Percentiles rank a stretch among this genome's conserved stretches.
phyloP scores from a whole-genome alignment of 2,888 invertebrate species.

The Pristionchus mayeri region DNA sequence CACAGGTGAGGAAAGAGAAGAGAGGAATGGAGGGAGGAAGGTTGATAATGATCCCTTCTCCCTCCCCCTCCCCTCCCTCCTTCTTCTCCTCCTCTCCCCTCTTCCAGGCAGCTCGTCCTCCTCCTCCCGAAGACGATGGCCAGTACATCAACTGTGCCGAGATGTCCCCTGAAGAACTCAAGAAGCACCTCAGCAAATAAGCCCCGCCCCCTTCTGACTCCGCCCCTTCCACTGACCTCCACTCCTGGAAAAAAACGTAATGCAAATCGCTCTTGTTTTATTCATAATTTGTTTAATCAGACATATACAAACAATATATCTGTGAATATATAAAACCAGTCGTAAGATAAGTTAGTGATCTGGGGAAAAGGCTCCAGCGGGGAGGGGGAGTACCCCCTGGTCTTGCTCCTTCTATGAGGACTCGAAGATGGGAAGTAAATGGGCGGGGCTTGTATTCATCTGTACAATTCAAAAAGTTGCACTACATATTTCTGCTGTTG shows the following conservation, averaged over 20 bases:
- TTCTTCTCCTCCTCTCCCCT: neutral
- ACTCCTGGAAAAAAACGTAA: constrained; percentile 8
- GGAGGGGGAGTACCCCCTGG: too few species aligned
- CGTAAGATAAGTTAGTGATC: too few species aligned
- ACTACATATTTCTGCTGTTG: too few species aligned
- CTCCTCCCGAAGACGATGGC: constrained; percentile 28
- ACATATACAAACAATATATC: too few species aligned
- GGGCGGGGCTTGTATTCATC: too few species aligned
- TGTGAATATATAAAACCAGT: too few species aligned
- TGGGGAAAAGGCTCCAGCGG: too few species aligned
- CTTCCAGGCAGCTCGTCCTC: neutral
- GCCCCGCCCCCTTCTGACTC: neutral
- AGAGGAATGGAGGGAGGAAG: neutral
- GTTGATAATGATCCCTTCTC: too few species aligned
- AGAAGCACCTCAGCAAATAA: constrained; percentile 19
- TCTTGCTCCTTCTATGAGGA: too few species aligned
- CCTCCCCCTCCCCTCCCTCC: neutral
- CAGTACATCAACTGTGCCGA: constrained; percentile 38
- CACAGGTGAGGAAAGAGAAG: neutral
- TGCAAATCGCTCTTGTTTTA: constrained; percentile 17
- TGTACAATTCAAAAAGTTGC: too few species aligned
- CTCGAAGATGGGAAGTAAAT: too few species aligned
- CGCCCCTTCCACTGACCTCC: neutral
- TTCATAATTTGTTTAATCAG: too few species aligned
- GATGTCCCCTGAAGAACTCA: constrained; percentile 5